phyloP scores from a whole-genome alignment of 64 coral and sea anemone species.

The Dendronephthya gigantea region DNA sequence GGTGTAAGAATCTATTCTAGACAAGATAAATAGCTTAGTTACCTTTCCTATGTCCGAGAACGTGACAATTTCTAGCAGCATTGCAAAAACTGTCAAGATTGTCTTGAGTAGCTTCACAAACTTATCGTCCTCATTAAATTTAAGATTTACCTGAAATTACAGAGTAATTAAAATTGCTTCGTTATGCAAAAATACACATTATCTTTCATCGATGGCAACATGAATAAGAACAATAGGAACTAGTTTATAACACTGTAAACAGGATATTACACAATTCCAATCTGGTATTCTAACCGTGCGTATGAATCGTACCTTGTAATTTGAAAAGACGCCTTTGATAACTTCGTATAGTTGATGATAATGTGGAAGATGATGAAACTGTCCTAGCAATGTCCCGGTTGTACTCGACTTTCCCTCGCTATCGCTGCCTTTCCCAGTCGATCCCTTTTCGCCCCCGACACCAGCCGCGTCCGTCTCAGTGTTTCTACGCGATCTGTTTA shows the following conservation, averaged over 20 bases:
- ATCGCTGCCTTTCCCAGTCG: constrained; percentile 20
- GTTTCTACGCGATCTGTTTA: constrained; percentile 60
- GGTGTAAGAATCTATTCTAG: too few species aligned
- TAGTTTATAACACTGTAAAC: too few species aligned
- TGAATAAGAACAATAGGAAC: neutral
- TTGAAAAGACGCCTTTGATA: constrained; percentile 58
- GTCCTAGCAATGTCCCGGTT: constrained; percentile 56
- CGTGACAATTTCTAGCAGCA: constrained; percentile 63
- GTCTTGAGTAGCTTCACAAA: constrained; percentile 53
- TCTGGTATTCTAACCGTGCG: neutral
- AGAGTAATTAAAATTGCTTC: too few species aligned
- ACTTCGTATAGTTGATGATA: constrained; percentile 90
- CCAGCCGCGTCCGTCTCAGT: constrained; percentile 59
- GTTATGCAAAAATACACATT: too few species aligned
- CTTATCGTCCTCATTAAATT: constrained; percentile 49
- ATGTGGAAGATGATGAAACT: constrained; percentile 62
- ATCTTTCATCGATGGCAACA: too few species aligned
- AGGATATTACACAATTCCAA: too few species aligned
- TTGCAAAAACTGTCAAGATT: constrained; percentile 45
- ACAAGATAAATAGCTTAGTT: too few species aligned
- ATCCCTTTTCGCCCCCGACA: neutral
- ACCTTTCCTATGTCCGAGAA: constrained; percentile 87
- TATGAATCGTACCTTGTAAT: constrained; percentile 50
- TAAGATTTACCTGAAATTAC: constrained; percentile 25
- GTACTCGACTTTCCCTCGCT: constrained; percentile 43